Evolutionary conservation across 1,140 invertebrate genomes (phyloP).

Genomic region (Chionoecetes opilio): DNA sequence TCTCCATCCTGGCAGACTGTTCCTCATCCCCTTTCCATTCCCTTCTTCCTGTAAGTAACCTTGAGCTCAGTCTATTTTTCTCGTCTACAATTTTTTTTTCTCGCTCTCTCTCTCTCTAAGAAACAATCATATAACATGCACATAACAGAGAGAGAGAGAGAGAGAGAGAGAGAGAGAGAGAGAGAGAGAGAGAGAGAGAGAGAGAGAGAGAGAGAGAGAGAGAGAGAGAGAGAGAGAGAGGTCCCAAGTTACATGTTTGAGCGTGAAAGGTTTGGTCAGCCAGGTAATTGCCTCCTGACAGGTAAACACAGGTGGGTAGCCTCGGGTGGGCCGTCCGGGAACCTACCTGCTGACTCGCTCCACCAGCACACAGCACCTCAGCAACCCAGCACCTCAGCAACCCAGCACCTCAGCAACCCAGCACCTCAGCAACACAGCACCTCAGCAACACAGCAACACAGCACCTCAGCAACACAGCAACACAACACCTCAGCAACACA

Average conservation of each 20-base stretch:
- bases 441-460: too few species aligned
- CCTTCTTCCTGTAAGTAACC: too few species aligned
- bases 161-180: constrained; percentile 8
- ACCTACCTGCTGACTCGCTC: too few species aligned
- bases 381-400: not conserved
- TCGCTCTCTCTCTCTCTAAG: not conserved
- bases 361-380: too few species aligned
- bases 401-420: not conserved
- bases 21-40: too few species aligned
- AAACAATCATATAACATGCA: not conserved
- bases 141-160: not conserved
- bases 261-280: not conserved
- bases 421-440: too few species aligned
- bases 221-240: not conserved
- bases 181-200: constrained; percentile 24
- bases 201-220: constrained; percentile 27
- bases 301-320: not conserved
- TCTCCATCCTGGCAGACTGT: too few species aligned
- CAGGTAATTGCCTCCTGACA: not conserved
- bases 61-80: too few species aligned
- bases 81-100: too few species aligned
- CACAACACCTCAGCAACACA: too few species aligned
- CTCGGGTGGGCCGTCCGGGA: not conserved
- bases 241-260: not conserved
- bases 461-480: too few species aligned